Conservation (phyloP, 1,140 invertebrate species). For the Yoshiicerus persimilis region DNA sequence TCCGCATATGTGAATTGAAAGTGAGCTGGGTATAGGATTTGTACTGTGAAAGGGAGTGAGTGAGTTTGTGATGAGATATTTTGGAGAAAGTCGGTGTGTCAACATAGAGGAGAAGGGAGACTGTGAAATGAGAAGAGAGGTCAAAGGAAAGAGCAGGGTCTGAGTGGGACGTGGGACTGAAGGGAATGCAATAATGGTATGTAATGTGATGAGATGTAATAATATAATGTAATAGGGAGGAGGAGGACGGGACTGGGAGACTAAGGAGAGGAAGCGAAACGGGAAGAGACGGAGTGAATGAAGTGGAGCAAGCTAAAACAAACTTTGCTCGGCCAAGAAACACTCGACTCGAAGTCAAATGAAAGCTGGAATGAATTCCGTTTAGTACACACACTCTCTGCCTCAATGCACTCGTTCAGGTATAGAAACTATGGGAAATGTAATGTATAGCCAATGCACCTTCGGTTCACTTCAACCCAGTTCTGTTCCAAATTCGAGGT, state of each 20-base stretch:
- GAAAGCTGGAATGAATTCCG: background rate
- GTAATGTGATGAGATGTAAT: background rate
- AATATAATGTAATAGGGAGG: background rate
- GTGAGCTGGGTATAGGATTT: background rate
- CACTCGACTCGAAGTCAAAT: conserved; percentile 1
- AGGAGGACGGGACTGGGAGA: background rate
- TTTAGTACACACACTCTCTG: background rate
- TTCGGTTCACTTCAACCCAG: background rate
- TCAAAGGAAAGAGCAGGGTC: background rate
- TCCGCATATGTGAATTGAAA: background rate
- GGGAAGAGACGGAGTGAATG: background rate
- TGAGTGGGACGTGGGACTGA: background rate
- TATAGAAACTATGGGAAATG: background rate
- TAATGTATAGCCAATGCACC: background rate
- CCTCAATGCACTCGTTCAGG: background rate
- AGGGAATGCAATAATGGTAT: background rate
- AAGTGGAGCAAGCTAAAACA: background rate
- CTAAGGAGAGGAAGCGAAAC: background rate
- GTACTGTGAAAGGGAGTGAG: background rate
- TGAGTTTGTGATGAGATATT: background rate
- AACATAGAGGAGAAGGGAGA: background rate
- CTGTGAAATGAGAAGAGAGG: conserved; percentile 7
- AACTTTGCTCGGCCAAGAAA: background rate
- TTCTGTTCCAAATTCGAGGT: background rate
- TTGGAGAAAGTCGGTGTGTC: background rate